Conservation (phyloP, 1,140 invertebrate species). For the Musca vetustissima region DNA sequence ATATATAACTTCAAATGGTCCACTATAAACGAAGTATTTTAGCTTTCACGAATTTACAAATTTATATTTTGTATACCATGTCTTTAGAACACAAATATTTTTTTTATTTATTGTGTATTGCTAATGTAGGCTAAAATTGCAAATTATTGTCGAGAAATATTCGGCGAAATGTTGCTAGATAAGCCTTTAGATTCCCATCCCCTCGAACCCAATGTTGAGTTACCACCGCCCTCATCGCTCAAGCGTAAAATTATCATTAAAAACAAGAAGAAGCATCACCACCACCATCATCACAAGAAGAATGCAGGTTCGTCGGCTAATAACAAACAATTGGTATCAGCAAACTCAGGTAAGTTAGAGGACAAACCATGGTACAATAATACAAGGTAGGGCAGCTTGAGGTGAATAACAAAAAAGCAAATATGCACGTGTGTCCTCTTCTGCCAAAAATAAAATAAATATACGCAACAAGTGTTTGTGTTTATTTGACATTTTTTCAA, state of each 20-base stretch:
- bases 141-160: slow-evolving; percentile 92
- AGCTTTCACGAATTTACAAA: too few species aligned
- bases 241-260: slow-evolving; percentile 96
- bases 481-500: too few species aligned
- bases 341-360: slow-evolving; percentile 49
- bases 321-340: slow-evolving; percentile 44
- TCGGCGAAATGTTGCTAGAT: slow-evolving; percentile 93
- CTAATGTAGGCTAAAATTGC: slow-evolving; percentile 87
- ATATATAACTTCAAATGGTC: too few species aligned
- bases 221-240: slow-evolving; percentile 84
- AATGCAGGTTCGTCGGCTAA: slow-evolving; percentile 33
- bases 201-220: slow-evolving; percentile 73
- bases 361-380: too few species aligned
- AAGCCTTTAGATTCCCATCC: slow-evolving; percentile 83
- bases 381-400: too few species aligned
- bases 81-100: neutral
- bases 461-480: too few species aligned
- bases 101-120: slow-evolving; percentile 5
- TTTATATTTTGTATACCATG: neutral
- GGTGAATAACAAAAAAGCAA: too few species aligned
- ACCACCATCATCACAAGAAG: slow-evolving; percentile 68
- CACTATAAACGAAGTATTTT: too few species aligned
- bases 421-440: too few species aligned
- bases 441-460: too few species aligned
- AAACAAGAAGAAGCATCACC: slow-evolving; percentile 96